A percentile compares a stretch with the other conserved stretches of the same genome.
These are phyloP conservation scores for Chrysogorgia sp. DNA, from an alignment of 92 coral and sea anemone genomes.

Conservation along the genomic window DNA sequence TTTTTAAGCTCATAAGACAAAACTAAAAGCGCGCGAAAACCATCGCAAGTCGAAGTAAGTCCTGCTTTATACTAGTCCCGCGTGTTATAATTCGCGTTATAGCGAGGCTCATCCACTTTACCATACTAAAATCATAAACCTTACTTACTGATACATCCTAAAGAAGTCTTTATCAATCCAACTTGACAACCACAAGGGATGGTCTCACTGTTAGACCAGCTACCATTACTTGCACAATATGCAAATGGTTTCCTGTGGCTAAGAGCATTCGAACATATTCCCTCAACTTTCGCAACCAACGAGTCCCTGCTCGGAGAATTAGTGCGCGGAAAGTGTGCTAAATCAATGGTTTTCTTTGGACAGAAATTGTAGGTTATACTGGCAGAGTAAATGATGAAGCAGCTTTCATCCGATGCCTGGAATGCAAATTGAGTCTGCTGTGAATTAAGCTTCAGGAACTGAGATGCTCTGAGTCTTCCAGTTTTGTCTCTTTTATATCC, in stretches of 20 bases:
- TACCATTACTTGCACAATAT: conserved; percentile 21
- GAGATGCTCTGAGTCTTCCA: background rate
- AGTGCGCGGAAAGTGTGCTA: conserved; percentile 29
- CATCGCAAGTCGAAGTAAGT: no score
- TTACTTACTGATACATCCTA: conserved; percentile 21
- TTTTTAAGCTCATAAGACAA: no score
- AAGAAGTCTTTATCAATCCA: conserved; percentile 2
- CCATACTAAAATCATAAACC: background rate
- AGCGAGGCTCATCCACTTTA: background rate
- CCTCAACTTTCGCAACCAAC: conserved; percentile 8
- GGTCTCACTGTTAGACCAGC: conserved; percentile 18
- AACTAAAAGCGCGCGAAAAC: no score
- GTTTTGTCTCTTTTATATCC: background rate
- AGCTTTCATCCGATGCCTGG: background rate
- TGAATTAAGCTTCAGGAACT: background rate
- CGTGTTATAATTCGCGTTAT: no score
- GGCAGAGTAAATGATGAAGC: conserved; percentile 1
- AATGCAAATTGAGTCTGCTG: background rate
- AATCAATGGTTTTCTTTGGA: background rate
- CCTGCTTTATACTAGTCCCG: no score
- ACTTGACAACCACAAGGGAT: conserved; percentile 22
- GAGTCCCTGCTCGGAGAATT: conserved; percentile 17
- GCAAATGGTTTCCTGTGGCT: conserved; percentile 3
- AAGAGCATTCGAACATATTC: background rate
- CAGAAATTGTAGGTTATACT: conserved; percentile 6